phyloP scores from a whole-genome alignment of 2,888 invertebrate species.

The Heliconius aoede region DNA sequence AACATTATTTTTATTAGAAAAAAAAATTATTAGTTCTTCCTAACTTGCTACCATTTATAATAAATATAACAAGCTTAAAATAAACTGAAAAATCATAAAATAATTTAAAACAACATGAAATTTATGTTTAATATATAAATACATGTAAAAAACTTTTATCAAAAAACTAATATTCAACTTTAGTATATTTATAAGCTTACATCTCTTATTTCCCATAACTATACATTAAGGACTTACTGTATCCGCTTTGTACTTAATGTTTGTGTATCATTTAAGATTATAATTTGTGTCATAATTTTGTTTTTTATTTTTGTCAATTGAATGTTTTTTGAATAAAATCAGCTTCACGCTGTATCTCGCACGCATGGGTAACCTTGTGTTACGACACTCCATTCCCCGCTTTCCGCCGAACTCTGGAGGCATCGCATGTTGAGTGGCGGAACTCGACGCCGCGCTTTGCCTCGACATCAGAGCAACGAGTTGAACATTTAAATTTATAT shows the following conservation, averaged over 20 bases:
- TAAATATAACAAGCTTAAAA: neutral
- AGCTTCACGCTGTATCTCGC: no score
- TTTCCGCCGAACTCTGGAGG: no score
- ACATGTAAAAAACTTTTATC: neutral
- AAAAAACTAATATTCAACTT: neutral
- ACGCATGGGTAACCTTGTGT: no score
- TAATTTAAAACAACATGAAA: neutral
- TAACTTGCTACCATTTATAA: neutral
- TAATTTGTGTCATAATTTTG: slow-evolving; percentile 50
- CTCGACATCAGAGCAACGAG: no score
- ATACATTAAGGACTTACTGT: neutral
- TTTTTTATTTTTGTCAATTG: slow-evolving; percentile 6
- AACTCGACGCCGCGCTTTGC: no score
- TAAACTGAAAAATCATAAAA: neutral
- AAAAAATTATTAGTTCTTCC: neutral
- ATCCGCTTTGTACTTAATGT: slow-evolving; percentile 47
- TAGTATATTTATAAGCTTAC: neutral
- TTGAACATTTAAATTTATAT: no score
- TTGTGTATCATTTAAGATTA: slow-evolving; percentile 43
- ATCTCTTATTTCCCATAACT: neutral
- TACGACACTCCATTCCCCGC: no score
- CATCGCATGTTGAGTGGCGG: no score
- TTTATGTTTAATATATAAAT: neutral
- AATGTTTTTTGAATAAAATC: neutral
- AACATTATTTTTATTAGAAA: no score